Evolutionary conservation across 2,113 vertebrate genomes (phyloP).

Genomic region (Hypomesus transpacificus): DNA sequence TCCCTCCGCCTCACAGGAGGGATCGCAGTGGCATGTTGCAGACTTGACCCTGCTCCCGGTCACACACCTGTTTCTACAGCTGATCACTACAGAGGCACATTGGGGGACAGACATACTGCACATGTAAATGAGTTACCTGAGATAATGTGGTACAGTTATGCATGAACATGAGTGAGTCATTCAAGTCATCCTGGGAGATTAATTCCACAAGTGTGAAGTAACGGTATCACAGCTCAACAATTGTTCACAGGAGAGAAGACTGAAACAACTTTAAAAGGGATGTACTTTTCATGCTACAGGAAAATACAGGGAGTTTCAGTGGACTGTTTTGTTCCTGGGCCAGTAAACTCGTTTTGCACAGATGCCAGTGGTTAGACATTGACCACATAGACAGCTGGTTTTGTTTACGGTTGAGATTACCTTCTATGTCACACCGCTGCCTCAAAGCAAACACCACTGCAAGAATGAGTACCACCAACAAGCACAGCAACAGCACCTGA

Average conservation of each 20-base stretch:
- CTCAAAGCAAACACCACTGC: slow-evolving; percentile 54
- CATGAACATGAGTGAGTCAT: no score
- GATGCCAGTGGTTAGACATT: not conserved
- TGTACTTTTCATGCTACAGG: no score
- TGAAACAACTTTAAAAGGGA: no score
- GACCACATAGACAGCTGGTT: not conserved
- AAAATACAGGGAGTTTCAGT: no score
- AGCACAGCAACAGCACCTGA: slow-evolving; percentile 61
- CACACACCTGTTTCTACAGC: slow-evolving; percentile 35
- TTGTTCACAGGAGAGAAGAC: no score
- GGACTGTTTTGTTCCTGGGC: not conserved
- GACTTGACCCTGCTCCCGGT: slow-evolving; percentile 1
- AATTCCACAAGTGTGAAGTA: no score
- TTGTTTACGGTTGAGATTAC: slow-evolving; percentile 30
- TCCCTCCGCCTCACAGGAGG: slow-evolving; percentile 23
- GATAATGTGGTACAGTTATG: no score
- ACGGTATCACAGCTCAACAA: no score
- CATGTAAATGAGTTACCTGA: not conserved
- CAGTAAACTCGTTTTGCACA: not conserved
- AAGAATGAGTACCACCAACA: slow-evolving; percentile 63
- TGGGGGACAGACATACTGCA: not conserved
- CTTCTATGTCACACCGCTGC: slow-evolving; percentile 15
- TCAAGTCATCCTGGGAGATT: no score
- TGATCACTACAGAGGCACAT: slow-evolving; percentile 18
- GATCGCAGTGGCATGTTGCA: slow-evolving; percentile 21